Evolutionary conservation across 92 coral and sea anemone species (phyloP).

Genomic region (Umimayanthus chanpuru): DNA sequence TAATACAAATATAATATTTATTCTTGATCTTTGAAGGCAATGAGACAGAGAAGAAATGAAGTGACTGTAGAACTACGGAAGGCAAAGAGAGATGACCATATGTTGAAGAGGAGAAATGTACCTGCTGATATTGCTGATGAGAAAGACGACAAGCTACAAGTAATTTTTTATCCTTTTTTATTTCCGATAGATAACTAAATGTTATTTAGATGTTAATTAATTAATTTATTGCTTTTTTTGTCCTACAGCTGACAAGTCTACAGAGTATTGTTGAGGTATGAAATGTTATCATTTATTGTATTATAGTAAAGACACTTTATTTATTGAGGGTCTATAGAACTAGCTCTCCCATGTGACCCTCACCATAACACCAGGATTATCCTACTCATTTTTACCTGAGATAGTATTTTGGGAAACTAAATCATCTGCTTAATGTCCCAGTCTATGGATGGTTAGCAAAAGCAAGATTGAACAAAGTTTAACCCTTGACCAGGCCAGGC

Average conservation of each 20-base stretch:
- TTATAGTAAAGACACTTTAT: too few relatives aligned
- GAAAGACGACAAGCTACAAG: constrained; percentile 93
- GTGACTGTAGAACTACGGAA: constrained; percentile 98
- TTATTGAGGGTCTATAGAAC: too few relatives aligned
- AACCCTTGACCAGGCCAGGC: too few relatives aligned
- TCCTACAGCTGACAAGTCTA: constrained; percentile 71
- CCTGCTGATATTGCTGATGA: constrained; percentile 93
- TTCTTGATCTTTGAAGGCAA: constrained; percentile 59
- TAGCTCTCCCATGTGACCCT: too few relatives aligned
- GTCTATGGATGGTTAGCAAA: too few relatives aligned
- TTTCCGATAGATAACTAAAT: neutral
- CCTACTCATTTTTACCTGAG: too few relatives aligned
- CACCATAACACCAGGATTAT: neutral
- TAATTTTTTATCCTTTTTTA: constrained; percentile 3
- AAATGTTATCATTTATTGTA: neutral
- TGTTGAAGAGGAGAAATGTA: constrained; percentile 97
- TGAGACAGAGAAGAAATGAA: constrained; percentile 95
- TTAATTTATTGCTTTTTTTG: neutral
- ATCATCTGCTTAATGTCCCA: too few relatives aligned
- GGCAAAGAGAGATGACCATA: constrained; percentile 89
- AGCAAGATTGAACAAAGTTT: too few relatives aligned
- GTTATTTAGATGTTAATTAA: neutral
- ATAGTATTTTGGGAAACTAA: too few relatives aligned
- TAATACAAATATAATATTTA: neutral
- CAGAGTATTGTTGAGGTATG: constrained; percentile 88